Conservation (phyloP, 2,888 invertebrate genomes). For the Phoronis australis region DNA sequence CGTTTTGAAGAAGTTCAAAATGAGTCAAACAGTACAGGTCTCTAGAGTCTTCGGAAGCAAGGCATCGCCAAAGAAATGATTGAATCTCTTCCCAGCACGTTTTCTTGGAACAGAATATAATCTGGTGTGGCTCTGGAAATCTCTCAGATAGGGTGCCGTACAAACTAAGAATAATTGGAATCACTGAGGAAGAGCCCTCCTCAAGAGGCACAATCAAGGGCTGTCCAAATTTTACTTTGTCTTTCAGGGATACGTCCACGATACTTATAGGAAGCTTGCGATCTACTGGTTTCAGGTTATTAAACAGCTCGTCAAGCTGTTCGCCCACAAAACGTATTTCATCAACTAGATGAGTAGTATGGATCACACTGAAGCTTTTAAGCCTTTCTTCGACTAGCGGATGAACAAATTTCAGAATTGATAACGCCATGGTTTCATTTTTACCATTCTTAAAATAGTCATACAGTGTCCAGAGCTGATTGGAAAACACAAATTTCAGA, state of each 20-base stretch:
- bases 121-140: conserved; percentile 21
- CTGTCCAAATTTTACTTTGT: conserved; percentile 17
- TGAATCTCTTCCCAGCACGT: conserved; percentile 21
- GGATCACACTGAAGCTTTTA: conserved; percentile 2
- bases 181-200: conserved; percentile 16
- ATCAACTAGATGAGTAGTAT: too few relatives aligned
- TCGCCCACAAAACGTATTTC: too few relatives aligned
- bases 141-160: conserved; percentile 17
- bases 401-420: conserved; percentile 16
- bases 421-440: conserved; percentile 3
- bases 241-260: too few relatives aligned
- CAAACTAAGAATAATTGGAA: conserved; percentile 19
- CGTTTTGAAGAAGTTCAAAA: conserved; percentile 20
- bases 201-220: conserved; percentile 19
- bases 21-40: conserved; percentile 20
- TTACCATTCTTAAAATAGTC: conserved; percentile 8
- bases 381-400: conserved; percentile 7
- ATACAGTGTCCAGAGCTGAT: conserved; percentile 17
- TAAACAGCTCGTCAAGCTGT: too few relatives aligned
- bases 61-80: conserved; percentile 17
- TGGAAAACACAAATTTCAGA: conserved; percentile 19
- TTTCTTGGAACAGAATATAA: conserved; percentile 20
- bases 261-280: too few relatives aligned
- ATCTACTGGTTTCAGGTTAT: too few relatives aligned
- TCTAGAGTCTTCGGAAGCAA: not conserved